Evolutionary conservation across 2,888 invertebrate species (phyloP), one percentile per base, ranked within the genome.

Genomic region (Drosophila maculinotata): DNA sequence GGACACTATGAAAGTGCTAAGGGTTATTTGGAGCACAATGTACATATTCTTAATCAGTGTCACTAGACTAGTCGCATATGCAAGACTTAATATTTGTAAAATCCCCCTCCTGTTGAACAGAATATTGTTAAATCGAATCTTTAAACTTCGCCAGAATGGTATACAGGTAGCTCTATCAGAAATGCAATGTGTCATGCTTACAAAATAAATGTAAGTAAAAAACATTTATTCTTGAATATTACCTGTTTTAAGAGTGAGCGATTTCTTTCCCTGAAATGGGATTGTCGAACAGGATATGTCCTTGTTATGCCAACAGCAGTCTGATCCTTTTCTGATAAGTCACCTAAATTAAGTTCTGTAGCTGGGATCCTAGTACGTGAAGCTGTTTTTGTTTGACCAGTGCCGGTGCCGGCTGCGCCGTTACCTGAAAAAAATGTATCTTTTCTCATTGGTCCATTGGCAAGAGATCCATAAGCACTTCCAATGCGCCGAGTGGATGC

Each of bases 221-320:
- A 20, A 20, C 20, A 7, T 10, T 12, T 4, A 2, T n/a, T 17
- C 0, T 20, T 10, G 9, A 12, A 31, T 28, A 23, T 73, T 69
- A 91, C 91, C 86, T 90, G 88, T 63, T 87, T 81, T 4, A 88
- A 79, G 8, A 91, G 66, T 0, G 86, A 88, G 1, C 91, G 89
- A 73, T 90, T 91, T 30, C 91, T 70, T 76, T 91, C 91, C 9
- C 91, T 84, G 52, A 91, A 91, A 52, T 90, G 88, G 3, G 91
- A 91, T 60, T 89, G 79, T 14, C 85, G 76, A 33, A 81, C 56
- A 1, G 90, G 87, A 63, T 86, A 83, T 6, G 81, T 64, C 28
- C 76, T 81, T 14, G 83, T 75, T 17, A 82, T 60, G n/a, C 83
- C 83, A 17, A 77, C 56, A 39, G 48, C 59, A 5, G 71, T n/a